phyloP scores from a whole-genome alignment of 2,797 vertebrate genomes.

The Chanos chanos region DNA sequence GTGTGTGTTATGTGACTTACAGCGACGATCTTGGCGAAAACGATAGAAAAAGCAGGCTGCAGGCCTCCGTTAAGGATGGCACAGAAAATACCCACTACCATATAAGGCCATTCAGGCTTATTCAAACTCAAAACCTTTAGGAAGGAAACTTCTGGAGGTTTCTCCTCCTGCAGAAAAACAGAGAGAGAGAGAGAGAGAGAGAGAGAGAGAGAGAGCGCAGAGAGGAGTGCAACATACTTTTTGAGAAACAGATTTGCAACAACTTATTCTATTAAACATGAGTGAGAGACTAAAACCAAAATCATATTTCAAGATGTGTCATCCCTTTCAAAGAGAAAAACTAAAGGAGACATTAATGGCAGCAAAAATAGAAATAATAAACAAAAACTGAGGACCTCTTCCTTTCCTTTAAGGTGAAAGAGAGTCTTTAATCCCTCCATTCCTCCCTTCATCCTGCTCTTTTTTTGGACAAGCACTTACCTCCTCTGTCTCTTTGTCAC shows the following conservation, averaged over 20 bases:
- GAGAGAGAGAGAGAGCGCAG: constrained; percentile 41
- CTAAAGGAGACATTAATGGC: too few relatives aligned
- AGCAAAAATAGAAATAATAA: too few relatives aligned
- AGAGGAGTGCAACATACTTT: too few relatives aligned
- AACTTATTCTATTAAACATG: not conserved
- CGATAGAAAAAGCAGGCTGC: constrained; percentile 84
- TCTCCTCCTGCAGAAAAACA: constrained; percentile 66
- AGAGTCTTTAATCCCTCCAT: too few relatives aligned
- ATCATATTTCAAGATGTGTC: too few relatives aligned
- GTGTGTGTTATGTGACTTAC: constrained; percentile 66
- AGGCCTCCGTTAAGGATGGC: constrained; percentile 82
- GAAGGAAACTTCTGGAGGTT: constrained; percentile 76
- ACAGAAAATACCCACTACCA: constrained; percentile 76
- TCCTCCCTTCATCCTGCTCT: too few relatives aligned
- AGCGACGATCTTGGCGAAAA: constrained; percentile 90
- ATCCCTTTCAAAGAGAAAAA: too few relatives aligned
- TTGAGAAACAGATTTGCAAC: not conserved
- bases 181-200: not conserved
- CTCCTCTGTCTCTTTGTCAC: constrained; percentile 45
- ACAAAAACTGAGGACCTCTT: too few relatives aligned
- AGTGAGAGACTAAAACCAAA: not conserved
- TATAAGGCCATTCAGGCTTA: constrained; percentile 84
- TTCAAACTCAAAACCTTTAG: constrained; percentile 81
- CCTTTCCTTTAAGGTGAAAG: not conserved
- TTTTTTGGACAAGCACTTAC: constrained; percentile 43